Evolutionary conservation across 2,113 vertebrate species (phyloP), one percentile per base, ranked within the genome.

Genomic region (Castor canadensis): DNA sequence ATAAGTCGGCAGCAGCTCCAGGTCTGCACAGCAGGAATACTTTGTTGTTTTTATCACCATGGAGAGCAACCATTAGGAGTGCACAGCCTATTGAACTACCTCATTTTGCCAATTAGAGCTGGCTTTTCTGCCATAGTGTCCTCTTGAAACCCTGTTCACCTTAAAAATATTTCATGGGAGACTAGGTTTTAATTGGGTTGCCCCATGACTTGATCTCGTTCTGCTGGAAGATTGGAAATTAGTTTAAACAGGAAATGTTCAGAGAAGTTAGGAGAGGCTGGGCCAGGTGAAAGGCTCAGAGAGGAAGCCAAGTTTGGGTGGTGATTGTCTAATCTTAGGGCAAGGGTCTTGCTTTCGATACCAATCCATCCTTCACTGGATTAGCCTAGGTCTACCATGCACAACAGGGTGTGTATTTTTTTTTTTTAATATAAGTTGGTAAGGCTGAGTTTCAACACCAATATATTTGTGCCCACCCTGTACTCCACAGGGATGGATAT

Each of bases 1-100:
- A 98, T 98, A 97, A 98, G 98, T 97, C 64, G 60, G 80, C 81
- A 97, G 98, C 93, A 98, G 97, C 98, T 97, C 97, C 96, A 58
- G 97, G 96, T 98, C 97, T 98, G 97, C 96, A 97, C 71, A 93
- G 97, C 97, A 88, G 97, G 95, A 91, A 96, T 58, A 73, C 38
- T 82, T 89, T 54, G 69, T 84, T 89, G 38, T 93, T 96, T 95
- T 95, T 96, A 96, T 98, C 98, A 98, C 95, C 98, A 97, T 97
- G 97, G 98, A 97, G 95, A 80, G 94, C 49, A 56, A 89, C 92
- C 97, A 95, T 96, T 97, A 97, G 97, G 87, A 96, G 47, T 97
- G 94, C 95, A 94, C 28, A 96, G 97, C 83, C 91, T n/a, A 94
- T 97, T 96, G 95, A 98, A 98, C 98, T 98, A 98, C 98, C 98